phyloP scores from a whole-genome alignment of 2,888 invertebrate genomes.

The Apamea anceps region DNA sequence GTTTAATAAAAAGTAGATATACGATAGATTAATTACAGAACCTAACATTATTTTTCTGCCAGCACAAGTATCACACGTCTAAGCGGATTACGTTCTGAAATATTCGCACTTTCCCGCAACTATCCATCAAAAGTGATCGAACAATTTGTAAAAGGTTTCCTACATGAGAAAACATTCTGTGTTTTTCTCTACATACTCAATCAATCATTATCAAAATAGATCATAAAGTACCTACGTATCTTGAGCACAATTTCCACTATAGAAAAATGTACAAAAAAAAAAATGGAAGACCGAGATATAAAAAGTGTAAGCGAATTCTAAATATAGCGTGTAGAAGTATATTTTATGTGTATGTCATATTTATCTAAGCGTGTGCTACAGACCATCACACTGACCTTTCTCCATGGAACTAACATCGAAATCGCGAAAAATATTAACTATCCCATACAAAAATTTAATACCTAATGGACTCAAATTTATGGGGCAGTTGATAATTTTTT shows the following conservation, averaged over 20 bases:
- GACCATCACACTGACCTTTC: neutral
- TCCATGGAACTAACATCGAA: neutral
- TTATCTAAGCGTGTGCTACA: neutral
- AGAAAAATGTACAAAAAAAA: neutral
- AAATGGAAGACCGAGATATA: neutral
- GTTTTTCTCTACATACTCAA: slow-evolving; percentile 32
- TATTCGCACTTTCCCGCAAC: slow-evolving; percentile 35
- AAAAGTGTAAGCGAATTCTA: neutral
- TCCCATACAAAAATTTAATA: neutral
- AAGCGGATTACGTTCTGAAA: slow-evolving; percentile 32
- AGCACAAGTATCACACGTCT: slow-evolving; percentile 8
- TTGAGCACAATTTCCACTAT: neutral
- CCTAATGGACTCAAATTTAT: neutral
- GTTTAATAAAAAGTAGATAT: neutral
- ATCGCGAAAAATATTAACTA: neutral
- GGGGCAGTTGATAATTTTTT: neutral
- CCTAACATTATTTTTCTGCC: slow-evolving; percentile 1
- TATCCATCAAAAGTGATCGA: slow-evolving; percentile 56
- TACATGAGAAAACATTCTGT: slow-evolving; percentile 28
- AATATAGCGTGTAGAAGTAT: neutral
- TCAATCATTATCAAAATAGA: slow-evolving; percentile 44
- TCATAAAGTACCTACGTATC: neutral
- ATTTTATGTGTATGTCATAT: neutral
- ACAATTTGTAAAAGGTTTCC: slow-evolving; percentile 51
- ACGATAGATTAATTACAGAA: slow-evolving; percentile 9